These are phyloP conservation scores for Aeoliscus strigatus DNA, from an alignment of 2,797 vertebrate genomes.

Conservation along the genomic window DNA sequence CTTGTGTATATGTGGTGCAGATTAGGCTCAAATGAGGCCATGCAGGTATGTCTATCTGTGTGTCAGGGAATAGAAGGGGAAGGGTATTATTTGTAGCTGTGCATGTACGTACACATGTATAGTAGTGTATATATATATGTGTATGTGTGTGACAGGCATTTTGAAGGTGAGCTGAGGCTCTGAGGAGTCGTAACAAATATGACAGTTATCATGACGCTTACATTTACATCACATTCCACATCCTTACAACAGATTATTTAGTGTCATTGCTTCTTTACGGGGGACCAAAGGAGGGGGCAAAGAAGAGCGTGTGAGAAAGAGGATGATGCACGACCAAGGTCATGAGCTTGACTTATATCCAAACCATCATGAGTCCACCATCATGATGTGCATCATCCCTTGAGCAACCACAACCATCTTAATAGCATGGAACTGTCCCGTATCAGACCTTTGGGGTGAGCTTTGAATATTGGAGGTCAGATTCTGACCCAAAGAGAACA, in stretches of 20 bases:
- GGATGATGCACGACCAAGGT: slow-evolving; percentile 56
- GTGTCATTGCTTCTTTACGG: slow-evolving; percentile 47
- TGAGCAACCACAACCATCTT: slow-evolving; percentile 39
- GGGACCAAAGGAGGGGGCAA: slow-evolving; percentile 29
- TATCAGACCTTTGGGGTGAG: slow-evolving; percentile 14
- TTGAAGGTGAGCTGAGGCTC: slow-evolving; percentile 69
- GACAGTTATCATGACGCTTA: slow-evolving; percentile 62
- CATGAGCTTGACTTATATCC: slow-evolving; percentile 55
- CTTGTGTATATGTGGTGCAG: slow-evolving; percentile 21
- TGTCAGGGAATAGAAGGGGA: slow-evolving; percentile 45
- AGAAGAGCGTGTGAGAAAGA: slow-evolving; percentile 28
- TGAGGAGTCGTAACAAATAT: slow-evolving; percentile 66
- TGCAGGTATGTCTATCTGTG: slow-evolving; percentile 45
- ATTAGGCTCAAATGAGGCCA: slow-evolving; percentile 21
- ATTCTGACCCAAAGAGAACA: slow-evolving; percentile 14
- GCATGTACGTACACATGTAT: slow-evolving; percentile 24
- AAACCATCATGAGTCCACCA: slow-evolving; percentile 38
- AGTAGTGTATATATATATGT: slow-evolving; percentile 31
- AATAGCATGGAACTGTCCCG: slow-evolving; percentile 34
- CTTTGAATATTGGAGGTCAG: slow-evolving; percentile 19
- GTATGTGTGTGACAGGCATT: slow-evolving; percentile 49
- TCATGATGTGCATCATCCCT: slow-evolving; percentile 50
- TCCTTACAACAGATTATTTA: slow-evolving; percentile 56
- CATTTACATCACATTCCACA: slow-evolving; percentile 60
- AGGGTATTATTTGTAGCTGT: slow-evolving; percentile 60